These are phyloP conservation scores for Samia ricini DNA, from an alignment of 1,140 invertebrate genomes.

Conservation along the genomic window DNA sequence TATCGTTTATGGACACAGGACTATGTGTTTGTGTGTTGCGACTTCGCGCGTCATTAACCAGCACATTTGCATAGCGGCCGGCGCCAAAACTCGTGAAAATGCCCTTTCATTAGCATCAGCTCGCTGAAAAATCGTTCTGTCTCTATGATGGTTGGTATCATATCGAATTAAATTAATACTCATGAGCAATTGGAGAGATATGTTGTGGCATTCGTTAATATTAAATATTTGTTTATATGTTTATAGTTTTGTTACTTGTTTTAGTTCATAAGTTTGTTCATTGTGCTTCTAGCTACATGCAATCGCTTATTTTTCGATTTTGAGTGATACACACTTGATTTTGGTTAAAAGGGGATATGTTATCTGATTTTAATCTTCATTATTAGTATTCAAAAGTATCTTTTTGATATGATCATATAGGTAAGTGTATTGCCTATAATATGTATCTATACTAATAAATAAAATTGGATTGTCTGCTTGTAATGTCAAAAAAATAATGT, in stretches of 20 bases:
- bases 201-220: not conserved
- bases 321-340: too few relatives aligned
- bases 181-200: not conserved
- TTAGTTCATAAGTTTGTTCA: not conserved
- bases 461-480: too few relatives aligned
- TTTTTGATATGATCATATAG: too few relatives aligned
- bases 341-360: too few relatives aligned
- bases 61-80: slow-evolving; percentile 58
- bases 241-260: not conserved
- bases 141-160: slow-evolving; percentile 21
- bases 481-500: too few relatives aligned
- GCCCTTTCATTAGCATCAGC: slow-evolving; percentile 71
- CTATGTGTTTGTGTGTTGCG: slow-evolving; percentile 40
- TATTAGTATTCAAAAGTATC: too few relatives aligned
- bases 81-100: slow-evolving; percentile 71
- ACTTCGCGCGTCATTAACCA: slow-evolving; percentile 61
- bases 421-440: too few relatives aligned
- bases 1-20: not conserved
- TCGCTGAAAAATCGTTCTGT: slow-evolving; percentile 65
- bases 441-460: too few relatives aligned
- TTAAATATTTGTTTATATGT: not conserved
- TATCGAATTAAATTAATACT: not conserved
- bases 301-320: too few relatives aligned
- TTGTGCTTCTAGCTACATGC: too few relatives aligned
- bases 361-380: too few relatives aligned